Evolutionary conservation across 2,113 vertebrate species (phyloP), one percentile per base, ranked within the genome.

Genomic region (Ellobius talpinus): DNA sequence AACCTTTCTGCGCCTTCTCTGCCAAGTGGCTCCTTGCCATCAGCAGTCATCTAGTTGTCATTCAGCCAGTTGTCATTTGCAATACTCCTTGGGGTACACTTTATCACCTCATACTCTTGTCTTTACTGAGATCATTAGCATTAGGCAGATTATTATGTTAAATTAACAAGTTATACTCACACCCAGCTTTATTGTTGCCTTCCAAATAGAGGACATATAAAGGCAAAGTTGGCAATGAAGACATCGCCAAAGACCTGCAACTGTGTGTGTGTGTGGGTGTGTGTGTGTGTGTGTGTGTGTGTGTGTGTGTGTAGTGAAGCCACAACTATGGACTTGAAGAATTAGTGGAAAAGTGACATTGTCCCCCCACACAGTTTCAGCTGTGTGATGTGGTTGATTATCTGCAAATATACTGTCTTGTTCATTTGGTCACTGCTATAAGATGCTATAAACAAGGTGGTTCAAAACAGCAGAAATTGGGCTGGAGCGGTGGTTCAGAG

Each of bases 161-260:
- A 94, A 90, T 88, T 78, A 95, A 58, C 55, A 63, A 79, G 29
- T 90, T 89, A 86, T 47, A n/a, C 50, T 68, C 33, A 45, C 33
- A 19, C 33, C 58, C 61, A 79, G 26, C 12, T 86, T 89, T 74
- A 50, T 85, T 11, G 61, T 52, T 95, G 84, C 82, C 72, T 91
- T 94, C 77, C 66, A 93, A 82, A 73, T 65, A 93, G 86, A 61
- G 82, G n/a, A 45, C n/a, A 81, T 5, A 24, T 52, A 36, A 91
- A 93, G 8, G 5, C 21, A 85, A 7, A 68, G 36, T 47, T 58
- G 42, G 26, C 39, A 47, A 3, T 29, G 29, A 47, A 85, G 58
- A 65, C 14, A 19, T 84, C 7, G 17, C 58, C 58, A 47, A 45
- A 91, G 31, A 87, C 81, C 79, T 79, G 16, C 68, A n/a, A 33